Base-by-base conservation (phyloP, 1,140 invertebrate species). In the Caenorhabditis latens region DNA sequence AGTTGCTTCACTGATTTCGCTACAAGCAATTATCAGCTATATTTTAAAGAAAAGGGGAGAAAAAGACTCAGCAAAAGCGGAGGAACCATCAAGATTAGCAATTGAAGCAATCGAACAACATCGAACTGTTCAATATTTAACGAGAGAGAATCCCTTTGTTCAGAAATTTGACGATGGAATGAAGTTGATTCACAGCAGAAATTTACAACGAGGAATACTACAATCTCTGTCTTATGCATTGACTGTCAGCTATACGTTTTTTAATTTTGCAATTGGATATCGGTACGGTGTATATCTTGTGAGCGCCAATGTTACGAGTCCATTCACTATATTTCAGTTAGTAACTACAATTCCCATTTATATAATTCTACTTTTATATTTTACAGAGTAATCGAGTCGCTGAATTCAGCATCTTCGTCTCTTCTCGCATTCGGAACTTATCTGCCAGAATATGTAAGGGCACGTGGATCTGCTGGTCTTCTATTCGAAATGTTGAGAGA, bases 401-500 rank as follows among this genome's bases (percentile, higher is more conserved):
- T 53, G 16, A 87, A 88, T 65, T 87, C 48, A 6, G 40, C 58
- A 40, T 65, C 79, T 85, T 21, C 83, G 24, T 55, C 87, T 46
- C 61, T 85, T 42, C 50, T 83, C 19, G 55, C 84, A 9, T 46
- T 85, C 32, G 61, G 46, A 32, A 50, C 92, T 5, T 93, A 93
- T 83, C 85, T 93, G 24, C 93, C 93, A 1, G 93, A 93, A 85
- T 93, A 93, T 84, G 87, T 90, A 13, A 93, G 93, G 87, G 93
- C 93, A 9, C 89, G 89, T 48, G 88, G 91, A 43, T 90, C 93
- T 6, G 92, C 92, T 14, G 93, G 90, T 8, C 58, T 91, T 16
- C 92, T 93, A 58, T 93, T 93, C 75, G 91, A 89, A 87, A 90
- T 92, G 40, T 67, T 93, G n/a, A 89, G 90, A 32, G 90, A 90